phyloP scores from a whole-genome alignment of 2,888 invertebrate species.

The Chrysolina haemoptera region DNA sequence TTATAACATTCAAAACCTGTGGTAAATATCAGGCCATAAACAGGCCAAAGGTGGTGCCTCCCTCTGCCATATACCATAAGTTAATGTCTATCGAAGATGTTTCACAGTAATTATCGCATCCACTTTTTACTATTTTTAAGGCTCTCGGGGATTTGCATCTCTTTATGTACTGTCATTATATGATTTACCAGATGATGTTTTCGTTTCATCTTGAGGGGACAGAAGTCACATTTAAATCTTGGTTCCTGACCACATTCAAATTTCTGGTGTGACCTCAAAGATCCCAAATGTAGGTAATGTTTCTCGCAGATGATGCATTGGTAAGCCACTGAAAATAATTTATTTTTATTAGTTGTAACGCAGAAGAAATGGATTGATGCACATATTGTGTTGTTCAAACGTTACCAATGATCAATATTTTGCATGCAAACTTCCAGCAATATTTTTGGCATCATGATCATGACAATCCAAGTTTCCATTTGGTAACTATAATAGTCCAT shows the following conservation, averaged over 20 bases:
- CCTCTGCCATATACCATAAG: no score
- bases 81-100: no score
- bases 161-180: constrained; percentile 39
- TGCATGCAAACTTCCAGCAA: no score
- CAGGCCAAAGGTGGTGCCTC: no score
- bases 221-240: constrained; percentile 46
- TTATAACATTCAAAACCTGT: no score
- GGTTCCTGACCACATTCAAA: constrained; percentile 46
- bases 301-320: constrained; percentile 30
- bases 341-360: background rate
- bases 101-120: background rate
- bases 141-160: constrained; percentile 6
- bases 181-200: constrained; percentile 46
- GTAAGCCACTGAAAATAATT: constrained; percentile 20
- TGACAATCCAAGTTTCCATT: no score
- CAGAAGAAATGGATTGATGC: no score
- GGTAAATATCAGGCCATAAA: no score
- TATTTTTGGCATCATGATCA: no score
- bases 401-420: no score
- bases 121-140: background rate
- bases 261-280: constrained; percentile 40
- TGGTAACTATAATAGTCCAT: no score
- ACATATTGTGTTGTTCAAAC: no score
- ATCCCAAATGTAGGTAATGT: constrained; percentile 40
- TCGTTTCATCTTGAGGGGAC: constrained; percentile 41